phyloP scores from a whole-genome alignment of 53 echinoderm and acorn worm genomes.

The Luidia sarsii region DNA sequence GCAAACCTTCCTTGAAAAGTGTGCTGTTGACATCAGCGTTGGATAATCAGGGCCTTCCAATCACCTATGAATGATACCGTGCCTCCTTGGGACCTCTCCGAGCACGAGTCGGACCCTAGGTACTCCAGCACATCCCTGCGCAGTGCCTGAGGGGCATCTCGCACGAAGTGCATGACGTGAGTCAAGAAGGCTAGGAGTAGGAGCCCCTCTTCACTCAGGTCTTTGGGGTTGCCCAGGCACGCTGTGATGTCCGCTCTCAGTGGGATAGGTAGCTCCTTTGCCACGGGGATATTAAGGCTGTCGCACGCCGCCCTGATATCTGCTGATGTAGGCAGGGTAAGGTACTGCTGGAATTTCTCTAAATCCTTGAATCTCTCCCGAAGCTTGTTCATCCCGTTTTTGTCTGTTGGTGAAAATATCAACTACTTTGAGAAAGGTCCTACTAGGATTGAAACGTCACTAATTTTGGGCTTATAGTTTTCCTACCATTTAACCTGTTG shows the following conservation, averaged over 20 bases:
- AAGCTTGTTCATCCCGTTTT: not conserved
- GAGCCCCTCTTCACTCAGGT: constrained; percentile 3
- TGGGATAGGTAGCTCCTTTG: not conserved
- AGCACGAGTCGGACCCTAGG: constrained; percentile 1
- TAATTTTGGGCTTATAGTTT: no score
- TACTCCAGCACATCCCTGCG: constrained; percentile 1
- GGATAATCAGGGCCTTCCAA: constrained; percentile 16
- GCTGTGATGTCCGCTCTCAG: constrained; percentile 1
- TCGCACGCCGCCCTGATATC: constrained; percentile 3
- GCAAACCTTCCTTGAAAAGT: no score
- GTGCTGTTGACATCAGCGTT: no score
- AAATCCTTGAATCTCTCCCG: not conserved
- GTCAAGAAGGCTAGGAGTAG: constrained; percentile 16
- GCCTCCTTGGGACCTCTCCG: constrained; percentile 7
- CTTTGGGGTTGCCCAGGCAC: constrained; percentile 15
- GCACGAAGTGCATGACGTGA: not conserved
- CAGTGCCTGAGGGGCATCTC: not conserved
- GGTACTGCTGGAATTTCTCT: not conserved
- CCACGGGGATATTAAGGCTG: not conserved
- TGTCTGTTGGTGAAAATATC: not conserved
- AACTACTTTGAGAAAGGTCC: not conserved
- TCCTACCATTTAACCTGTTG: no score
- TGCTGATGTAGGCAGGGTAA: not conserved
- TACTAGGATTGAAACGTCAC: no score
- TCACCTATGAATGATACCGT: constrained; percentile 7